Evolutionary conservation across 92 coral and sea anemone species (phyloP).

Genomic region (Metridium senile): DNA sequence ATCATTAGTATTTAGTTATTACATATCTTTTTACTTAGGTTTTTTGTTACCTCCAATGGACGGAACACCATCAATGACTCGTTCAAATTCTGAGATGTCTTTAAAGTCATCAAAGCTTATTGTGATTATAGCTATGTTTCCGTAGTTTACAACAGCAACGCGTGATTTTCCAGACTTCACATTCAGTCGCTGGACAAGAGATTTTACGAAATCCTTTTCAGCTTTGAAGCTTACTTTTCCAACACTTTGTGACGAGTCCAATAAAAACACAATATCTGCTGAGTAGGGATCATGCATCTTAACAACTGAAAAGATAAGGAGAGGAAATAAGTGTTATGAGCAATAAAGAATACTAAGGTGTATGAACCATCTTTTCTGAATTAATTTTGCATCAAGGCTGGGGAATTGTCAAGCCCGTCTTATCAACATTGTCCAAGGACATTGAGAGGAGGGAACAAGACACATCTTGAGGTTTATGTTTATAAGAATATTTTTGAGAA

Average conservation of each 20-base stretch:
- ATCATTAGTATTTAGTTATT: no score
- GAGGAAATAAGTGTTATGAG: background rate
- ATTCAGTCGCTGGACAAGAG: constrained; percentile 48
- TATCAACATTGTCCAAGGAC: no score
- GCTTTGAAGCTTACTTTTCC: constrained; percentile 31
- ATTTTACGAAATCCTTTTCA: constrained; percentile 61
- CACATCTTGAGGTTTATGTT: no score
- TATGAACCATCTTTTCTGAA: background rate
- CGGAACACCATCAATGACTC: constrained; percentile 46
- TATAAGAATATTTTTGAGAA: no score
- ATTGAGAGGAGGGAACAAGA: no score
- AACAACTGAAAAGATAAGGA: constrained; percentile 12
- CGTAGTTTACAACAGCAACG: constrained; percentile 57
- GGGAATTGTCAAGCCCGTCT: no score
- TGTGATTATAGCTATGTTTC: constrained; percentile 31
- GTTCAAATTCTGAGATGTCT: constrained; percentile 32
- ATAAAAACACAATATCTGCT: constrained; percentile 63
- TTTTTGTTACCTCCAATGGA: constrained; percentile 61
- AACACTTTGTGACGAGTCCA: constrained; percentile 72
- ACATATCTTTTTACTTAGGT: no score
- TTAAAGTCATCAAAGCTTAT: constrained; percentile 44
- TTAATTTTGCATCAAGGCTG: no score
- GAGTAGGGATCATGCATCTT: constrained; percentile 4
- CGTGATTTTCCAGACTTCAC: constrained; percentile 63
- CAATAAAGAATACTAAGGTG: background rate